Evolutionary conservation across 30 jellyfish, hydroid and myxozoan species (phyloP).

Genomic region (Aurelia aurita): DNA sequence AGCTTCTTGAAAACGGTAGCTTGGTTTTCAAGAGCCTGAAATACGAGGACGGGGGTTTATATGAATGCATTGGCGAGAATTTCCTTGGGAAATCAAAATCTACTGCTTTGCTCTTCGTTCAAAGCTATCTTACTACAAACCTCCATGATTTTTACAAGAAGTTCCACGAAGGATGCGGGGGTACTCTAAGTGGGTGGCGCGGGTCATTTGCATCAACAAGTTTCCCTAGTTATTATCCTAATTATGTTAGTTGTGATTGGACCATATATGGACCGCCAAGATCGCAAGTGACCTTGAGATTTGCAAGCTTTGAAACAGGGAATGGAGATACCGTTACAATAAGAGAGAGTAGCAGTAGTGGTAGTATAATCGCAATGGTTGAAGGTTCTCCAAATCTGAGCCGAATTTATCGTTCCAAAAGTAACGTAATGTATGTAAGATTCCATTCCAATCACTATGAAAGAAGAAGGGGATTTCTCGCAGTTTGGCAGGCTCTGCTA

Average conservation of each 20-base stretch:
- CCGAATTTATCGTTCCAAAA: background rate
- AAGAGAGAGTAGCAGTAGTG: background rate
- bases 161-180: constrained; percentile 28
- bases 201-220: constrained; percentile 49
- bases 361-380: background rate
- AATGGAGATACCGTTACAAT: constrained; percentile 5
- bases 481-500: constrained; percentile 2
- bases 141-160: background rate
- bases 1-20: background rate
- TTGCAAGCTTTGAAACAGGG: constrained; percentile 11
- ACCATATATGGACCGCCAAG: constrained; percentile 1
- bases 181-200: constrained; percentile 9
- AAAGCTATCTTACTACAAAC: background rate
- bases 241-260: constrained; percentile 9
- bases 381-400: constrained; percentile 3
- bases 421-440: background rate
- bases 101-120: constrained; percentile 27
- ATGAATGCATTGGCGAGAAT: constrained; percentile 67
- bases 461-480: constrained; percentile 15
- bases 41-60: constrained; percentile 47
- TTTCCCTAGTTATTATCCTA: constrained; percentile 6
- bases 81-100: constrained; percentile 24
- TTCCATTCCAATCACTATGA: background rate
- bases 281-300: background rate
- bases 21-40: constrained; percentile 16